Base-by-base conservation (phyloP, 2,888 invertebrate species). In the Hemistola chrysoprasaria region DNA sequence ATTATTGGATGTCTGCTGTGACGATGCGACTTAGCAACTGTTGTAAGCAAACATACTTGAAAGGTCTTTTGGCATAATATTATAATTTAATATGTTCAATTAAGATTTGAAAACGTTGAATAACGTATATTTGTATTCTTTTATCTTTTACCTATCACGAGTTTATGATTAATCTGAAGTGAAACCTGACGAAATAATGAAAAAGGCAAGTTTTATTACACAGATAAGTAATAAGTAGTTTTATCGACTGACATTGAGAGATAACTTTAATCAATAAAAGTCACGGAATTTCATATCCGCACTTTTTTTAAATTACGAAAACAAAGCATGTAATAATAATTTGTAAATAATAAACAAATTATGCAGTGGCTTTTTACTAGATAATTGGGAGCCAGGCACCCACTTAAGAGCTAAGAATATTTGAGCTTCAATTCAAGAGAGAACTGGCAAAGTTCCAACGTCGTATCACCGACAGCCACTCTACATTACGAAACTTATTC, bases 171-270 rank as follows among this genome's bases (percentile, higher is more conserved):
- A 42, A 30, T 44, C 16, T 37, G 33, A 3, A 16, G 31, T 28
- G 25, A 41, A 30, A 41, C 43, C 39, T 47, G 40, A 46, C 35
- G 30, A 47, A 45, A 51, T 50, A 30, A 25, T 38, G 40, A 47
- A 52, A 34, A 42, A 38, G 33, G 40, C 47, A 44, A 27, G 47
- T 39, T 28, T 39, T 26, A 37, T 22, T 37, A 45, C 40, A 39
- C 43, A 49, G 53, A 55, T 54, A 22, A 29, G 5, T 11, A 10
- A 6, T 6, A 40, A 37, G 40, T 52, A 46, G 43, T 39, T 51
- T 67, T 71, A 75, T 74, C 76, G 50, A 53, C 40, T 61, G 73
- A 69, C 76, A 74, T 75, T 77, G 75, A 73, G 64, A 73, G 74
- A 74, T 77, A 72, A 67, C 56, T 58, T 46, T 57, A 66, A 70